Conservation (phyloP, 2,797 vertebrate genomes). For the Poecilia picta region DNA sequence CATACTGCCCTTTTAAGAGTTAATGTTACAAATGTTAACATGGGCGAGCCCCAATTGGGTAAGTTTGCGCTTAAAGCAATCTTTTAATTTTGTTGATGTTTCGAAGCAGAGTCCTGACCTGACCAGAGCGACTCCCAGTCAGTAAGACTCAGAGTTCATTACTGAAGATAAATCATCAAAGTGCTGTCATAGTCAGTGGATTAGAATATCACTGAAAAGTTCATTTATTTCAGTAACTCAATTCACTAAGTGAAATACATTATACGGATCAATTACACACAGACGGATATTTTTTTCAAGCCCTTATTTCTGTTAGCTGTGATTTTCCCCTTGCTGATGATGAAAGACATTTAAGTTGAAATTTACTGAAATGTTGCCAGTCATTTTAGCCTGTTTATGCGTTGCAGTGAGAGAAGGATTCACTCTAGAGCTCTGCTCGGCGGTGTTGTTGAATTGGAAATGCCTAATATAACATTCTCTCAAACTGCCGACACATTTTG, state of each 20-base stretch:
- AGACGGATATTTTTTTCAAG: neutral
- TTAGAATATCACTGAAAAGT: neutral
- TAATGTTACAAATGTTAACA: neutral
- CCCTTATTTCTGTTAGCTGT: neutral
- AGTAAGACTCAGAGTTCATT: neutral
- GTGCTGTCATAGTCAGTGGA: neutral
- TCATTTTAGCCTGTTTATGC: neutral
- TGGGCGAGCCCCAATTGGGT: neutral
- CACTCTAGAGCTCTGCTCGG: neutral
- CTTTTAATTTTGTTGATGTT: neutral
- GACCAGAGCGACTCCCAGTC: neutral
- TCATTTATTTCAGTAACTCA: neutral
- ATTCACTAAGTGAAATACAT: neutral
- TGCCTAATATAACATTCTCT: neutral
- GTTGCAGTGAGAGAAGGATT: neutral
- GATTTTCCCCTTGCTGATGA: neutral
- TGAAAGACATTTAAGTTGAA: neutral
- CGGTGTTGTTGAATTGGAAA: neutral
- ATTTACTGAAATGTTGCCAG: neutral
- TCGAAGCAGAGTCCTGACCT: neutral
- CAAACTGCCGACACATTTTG: neutral
- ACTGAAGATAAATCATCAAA: neutral
- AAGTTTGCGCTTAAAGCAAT: neutral
- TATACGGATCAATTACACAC: neutral
- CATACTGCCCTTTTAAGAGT: too few species aligned